Percentiles rank a stretch among this genome's conserved stretches.
Evolutionary conservation across 2,113 vertebrate species (phyloP).

Genomic region (Hypomesus transpacificus): DNA sequence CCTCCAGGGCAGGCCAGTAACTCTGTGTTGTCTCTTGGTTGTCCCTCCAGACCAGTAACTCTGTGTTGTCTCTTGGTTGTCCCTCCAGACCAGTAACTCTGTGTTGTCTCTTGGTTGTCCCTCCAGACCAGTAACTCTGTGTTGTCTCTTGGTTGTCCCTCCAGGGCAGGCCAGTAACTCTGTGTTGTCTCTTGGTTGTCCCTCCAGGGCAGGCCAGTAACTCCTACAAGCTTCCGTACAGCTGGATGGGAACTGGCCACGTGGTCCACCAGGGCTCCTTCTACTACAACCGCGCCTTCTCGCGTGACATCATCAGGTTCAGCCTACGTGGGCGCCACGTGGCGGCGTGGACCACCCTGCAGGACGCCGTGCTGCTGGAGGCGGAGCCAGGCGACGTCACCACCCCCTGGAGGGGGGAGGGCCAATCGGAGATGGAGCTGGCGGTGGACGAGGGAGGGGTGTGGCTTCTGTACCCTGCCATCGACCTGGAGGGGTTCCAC

Average conservation of each 20-base stretch:
- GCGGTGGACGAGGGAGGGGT: constrained; percentile 90
- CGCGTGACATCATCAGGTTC: constrained; percentile 88
- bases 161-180: neutral
- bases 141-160: no score
- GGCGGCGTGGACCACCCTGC: constrained; percentile 88
- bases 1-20: no score
- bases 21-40: no score
- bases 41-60: no score
- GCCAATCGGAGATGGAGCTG: constrained; percentile 85
- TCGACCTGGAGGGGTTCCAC: constrained; percentile 85
- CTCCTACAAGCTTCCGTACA: constrained; percentile 93
- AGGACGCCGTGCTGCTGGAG: constrained; percentile 85
- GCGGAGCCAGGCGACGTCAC: constrained; percentile 47
- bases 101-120: no score
- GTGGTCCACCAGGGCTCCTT: constrained; percentile 87
- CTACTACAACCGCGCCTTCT: constrained; percentile 94
- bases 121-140: no score
- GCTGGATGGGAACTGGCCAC: constrained; percentile 90
- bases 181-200: constrained; percentile 18
- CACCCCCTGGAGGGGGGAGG: constrained; percentile 75
- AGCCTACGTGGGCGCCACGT: constrained; percentile 86
- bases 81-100: no score
- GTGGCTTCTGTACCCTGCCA: constrained; percentile 90
- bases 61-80: no score
- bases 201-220: constrained; percentile 73